Base-by-base conservation (phyloP, 2,888 invertebrate genomes). In the Erynnis tages region DNA sequence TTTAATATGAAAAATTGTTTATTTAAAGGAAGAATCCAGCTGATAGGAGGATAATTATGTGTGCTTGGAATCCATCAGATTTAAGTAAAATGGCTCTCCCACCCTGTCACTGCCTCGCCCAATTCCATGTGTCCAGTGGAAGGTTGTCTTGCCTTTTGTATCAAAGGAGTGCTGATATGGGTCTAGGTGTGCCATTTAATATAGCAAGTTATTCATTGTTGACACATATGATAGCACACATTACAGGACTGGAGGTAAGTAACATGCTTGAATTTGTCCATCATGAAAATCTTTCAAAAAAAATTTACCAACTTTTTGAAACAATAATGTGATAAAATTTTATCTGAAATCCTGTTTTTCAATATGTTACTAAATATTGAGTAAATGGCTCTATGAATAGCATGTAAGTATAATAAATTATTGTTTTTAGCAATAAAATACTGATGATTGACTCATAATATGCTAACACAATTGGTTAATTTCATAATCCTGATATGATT, bases 111-210 rank as follows among this genome's bases (percentile, higher is more conserved):
- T 96, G 97, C 69, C 88, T 99, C 37, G 95, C 94, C 0, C 99
- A 99, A 82, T 99, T 99, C 85, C 97, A 95, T 86, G 98, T 99
- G 0, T 92, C 93, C 0, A 86, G 92, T 63, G 93, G 93, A 1
- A 95, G 96, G 76, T 85, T 99, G 1, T 97, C 97, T 0, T 98
- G 98, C 70, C 94, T 97, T 65, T 79, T 99, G 60, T 98, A 98
- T 76, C 99, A 99, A 81, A 91, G 99, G 59, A 98, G 98, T 65
- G 99, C 97, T 4, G 99, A 99, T 76, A 96, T 99, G 95, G 98
- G 98, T 1, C 90, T 99, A 1, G 99, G 99, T n/a, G 98, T 98
- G 0, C 98, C 98, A 7, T 99, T 99, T 79, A 99, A 99, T 82
- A 97, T 99, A 65, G 98, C 99, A 41, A 98, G 98, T 65, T 99